phyloP scores from a whole-genome alignment of 1,140 invertebrate species.

The Polypedilum pembai region DNA sequence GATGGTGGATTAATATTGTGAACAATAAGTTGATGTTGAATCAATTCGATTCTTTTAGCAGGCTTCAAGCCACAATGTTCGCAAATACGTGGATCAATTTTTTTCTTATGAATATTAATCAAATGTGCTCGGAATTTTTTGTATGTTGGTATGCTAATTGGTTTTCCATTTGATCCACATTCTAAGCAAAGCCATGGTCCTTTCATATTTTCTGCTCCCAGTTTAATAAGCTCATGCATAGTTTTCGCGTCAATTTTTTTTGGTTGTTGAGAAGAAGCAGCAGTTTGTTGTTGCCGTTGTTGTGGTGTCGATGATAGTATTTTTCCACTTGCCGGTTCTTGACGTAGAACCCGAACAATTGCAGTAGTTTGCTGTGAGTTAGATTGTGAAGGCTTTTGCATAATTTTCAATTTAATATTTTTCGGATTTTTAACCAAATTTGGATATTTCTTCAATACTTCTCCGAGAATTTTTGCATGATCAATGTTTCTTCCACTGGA shows the following conservation, averaged over 20 bases:
- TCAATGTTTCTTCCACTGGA: slow-evolving; percentile 51
- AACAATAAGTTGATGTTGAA: slow-evolving; percentile 73
- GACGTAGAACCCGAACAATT: slow-evolving; percentile 43
- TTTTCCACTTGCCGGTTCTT: not conserved
- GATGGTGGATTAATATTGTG: slow-evolving; percentile 66
- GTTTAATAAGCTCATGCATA: slow-evolving; percentile 43
- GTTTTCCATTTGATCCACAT: slow-evolving; percentile 55
- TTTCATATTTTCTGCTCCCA: slow-evolving; percentile 50
- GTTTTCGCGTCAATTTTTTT: slow-evolving; percentile 43
- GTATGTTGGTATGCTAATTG: slow-evolving; percentile 65
- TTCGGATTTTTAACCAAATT: slow-evolving; percentile 78
- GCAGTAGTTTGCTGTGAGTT: slow-evolving; percentile 35
- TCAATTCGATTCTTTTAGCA: slow-evolving; percentile 62
- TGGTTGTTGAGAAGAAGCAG: slow-evolving; percentile 37
- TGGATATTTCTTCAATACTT: slow-evolving; percentile 80
- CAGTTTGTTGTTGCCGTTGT: slow-evolving; percentile 36
- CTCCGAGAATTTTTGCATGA: slow-evolving; percentile 78
- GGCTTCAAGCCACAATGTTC: slow-evolving; percentile 76
- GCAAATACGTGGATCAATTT: slow-evolving; percentile 69
- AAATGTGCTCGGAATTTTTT: slow-evolving; percentile 71
- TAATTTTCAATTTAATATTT: slow-evolving; percentile 78
- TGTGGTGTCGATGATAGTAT: not conserved
- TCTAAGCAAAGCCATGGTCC: slow-evolving; percentile 63
- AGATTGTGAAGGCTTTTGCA: slow-evolving; percentile 48
- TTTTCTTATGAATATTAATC: slow-evolving; percentile 70